These are phyloP conservation scores for Connochaetes taurinus DNA, from an alignment of 2,113 vertebrate genomes.

Conservation along the genomic window DNA sequence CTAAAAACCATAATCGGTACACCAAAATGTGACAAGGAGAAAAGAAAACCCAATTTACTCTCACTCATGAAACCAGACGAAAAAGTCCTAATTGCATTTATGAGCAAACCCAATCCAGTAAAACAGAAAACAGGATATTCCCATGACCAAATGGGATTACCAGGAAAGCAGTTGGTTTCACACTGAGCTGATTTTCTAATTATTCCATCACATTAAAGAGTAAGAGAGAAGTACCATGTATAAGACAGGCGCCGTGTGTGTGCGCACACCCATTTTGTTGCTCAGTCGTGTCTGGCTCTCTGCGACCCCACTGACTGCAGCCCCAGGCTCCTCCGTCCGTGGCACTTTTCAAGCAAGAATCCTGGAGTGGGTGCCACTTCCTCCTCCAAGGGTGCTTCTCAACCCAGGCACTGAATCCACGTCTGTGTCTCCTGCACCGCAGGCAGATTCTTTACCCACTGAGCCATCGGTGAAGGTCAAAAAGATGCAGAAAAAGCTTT, in stretches of 20 bases:
- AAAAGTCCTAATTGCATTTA: neutral
- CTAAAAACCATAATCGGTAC: neutral
- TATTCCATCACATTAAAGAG: neutral
- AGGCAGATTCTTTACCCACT: neutral
- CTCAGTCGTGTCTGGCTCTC: neutral
- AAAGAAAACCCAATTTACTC: neutral
- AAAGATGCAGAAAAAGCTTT: neutral
- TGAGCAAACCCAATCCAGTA: neutral
- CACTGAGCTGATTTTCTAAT: neutral
- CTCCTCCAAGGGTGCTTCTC: neutral
- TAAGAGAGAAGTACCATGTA: neutral
- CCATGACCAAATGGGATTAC: neutral
- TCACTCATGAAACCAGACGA: neutral
- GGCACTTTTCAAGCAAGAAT: neutral
- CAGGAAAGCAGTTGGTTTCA: neutral
- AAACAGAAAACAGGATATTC: neutral
- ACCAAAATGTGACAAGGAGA: neutral
- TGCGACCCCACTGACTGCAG: neutral
- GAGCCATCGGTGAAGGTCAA: neutral
- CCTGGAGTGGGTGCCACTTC: neutral
- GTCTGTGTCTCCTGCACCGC: neutral
- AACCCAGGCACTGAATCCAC: neutral
- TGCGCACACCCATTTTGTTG: accelerated
- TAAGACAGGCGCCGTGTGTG: neutral
- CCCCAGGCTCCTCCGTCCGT: neutral